Percentiles rank a stretch among this genome's conserved stretches.
These are phyloP conservation scores for Ia io DNA, from an alignment of 2,113 vertebrate species.

Conservation along the genomic window DNA sequence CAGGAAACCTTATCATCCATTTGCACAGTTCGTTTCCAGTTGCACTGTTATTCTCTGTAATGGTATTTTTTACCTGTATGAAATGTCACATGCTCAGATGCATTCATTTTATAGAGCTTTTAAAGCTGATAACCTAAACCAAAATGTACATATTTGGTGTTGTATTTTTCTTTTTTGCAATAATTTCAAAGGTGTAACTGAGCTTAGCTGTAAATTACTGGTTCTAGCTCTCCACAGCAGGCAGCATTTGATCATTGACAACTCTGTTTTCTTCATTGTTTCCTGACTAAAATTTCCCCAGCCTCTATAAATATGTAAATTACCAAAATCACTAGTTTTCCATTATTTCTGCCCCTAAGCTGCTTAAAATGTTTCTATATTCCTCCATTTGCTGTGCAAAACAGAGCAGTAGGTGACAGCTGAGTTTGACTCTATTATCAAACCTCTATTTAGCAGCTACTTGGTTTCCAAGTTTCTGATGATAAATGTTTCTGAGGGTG, in stretches of 20 bases:
- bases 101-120: conserved; percentile 30
- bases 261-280: conserved; percentile 67
- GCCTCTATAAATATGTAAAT: conserved; percentile 64
- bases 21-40: neutral
- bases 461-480: conserved; percentile 54
- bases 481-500: neutral
- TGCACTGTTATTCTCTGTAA: neutral
- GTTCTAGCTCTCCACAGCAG: conserved; percentile 53
- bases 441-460: conserved; percentile 57
- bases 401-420: conserved; percentile 68
- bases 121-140: conserved; percentile 45
- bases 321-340: conserved; percentile 53
- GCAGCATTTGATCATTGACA: conserved; percentile 56
- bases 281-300: conserved; percentile 44
- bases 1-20: neutral
- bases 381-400: conserved; percentile 47
- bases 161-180: conserved; percentile 16
- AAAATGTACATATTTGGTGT: neutral
- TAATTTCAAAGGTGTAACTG: conserved; percentile 69
- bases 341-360: conserved; percentile 48
- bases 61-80: neutral
- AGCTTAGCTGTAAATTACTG: conserved; percentile 71
- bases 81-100: conserved; percentile 54
- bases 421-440: conserved; percentile 44
- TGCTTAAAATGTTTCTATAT: conserved; percentile 64